Base-by-base conservation (phyloP, 2,113 vertebrate genomes). In the Pelusios castaneus region DNA sequence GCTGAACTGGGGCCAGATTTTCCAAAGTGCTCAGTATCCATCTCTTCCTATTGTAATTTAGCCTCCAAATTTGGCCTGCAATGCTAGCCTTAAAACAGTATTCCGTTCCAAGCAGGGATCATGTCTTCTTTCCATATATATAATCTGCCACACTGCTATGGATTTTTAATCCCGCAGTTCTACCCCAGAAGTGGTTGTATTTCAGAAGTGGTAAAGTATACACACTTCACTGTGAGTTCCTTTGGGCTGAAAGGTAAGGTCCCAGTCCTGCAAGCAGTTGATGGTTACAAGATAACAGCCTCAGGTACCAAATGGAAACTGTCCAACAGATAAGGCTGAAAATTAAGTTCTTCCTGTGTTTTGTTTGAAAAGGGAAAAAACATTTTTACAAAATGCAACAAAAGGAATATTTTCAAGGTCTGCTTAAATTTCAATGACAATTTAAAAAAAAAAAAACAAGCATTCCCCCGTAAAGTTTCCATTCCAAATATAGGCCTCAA, bases 1-100 rank as follows among this genome's bases (percentile, higher is more conserved):
- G 1, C 88, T 45, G 84, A 94, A 49, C 80, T 60, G 56, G 63
- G 70, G 91, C 76, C 90, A 89, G 43, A 89, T 60, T 87, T 92
- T 92, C 84, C 78, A 89, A 94, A 80, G 13, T 79, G 70, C 83
- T 87, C 82, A 90, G 29, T 89, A 52, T 85, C 81, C 79, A 91
- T 84, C 16, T 90, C 2, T 27, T 2, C 22, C 17, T 34, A 70
- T 47, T 87, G n/a, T 10, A 90, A 91, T 38, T 90, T 70, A 24
- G 12, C 17, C 29, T 17, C 92, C 38, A 47, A 14, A 87, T 83
- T 31, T 76, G 52, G 52, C 47, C 17, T 43, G 51, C 3, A 29
- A 34, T 55, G 88, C 60, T 79, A n/a, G n/a, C n/a, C n/a, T n/a
- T n/a, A 84, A 8, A 43, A 43, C 29, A 83, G 51, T 52, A 49